Evolutionary conservation across 37 sponge, comb jelly and placozoan genomes (phyloP).

Genomic region (Ephydatia muelleri): DNA sequence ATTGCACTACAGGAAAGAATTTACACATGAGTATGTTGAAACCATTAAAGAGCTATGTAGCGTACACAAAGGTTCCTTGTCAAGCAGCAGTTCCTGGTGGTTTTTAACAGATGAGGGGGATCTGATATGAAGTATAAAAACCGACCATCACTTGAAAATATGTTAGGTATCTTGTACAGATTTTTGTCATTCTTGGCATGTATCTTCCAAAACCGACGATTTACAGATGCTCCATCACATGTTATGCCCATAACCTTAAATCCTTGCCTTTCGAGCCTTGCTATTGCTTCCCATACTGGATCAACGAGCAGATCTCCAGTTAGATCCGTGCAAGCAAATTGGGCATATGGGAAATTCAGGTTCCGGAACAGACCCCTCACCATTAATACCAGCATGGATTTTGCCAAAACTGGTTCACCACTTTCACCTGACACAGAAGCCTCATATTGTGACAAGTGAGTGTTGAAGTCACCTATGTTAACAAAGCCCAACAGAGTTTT

Average conservation of each 20-base stretch:
- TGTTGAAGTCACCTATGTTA: conserved; percentile 26
- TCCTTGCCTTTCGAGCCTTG: background rate
- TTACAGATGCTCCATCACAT: conserved; percentile 15
- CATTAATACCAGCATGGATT: conserved; percentile 41
- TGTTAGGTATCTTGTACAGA: conserved; percentile 22
- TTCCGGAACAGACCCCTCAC: conserved; percentile 37
- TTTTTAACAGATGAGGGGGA: conserved; percentile 62
- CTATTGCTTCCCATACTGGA: conserved; percentile 40
- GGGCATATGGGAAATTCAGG: conserved; percentile 45
- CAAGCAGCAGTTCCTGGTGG: conserved; percentile 36
- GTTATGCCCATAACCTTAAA: conserved; percentile 24
- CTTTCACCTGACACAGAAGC: conserved; percentile 6
- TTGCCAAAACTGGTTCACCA: conserved; percentile 17
- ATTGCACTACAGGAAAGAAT: conserved; percentile 34
- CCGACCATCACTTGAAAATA: conserved; percentile 14
- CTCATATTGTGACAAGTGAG: conserved; percentile 24
- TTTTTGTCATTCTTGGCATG: background rate
- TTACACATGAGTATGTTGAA: background rate
- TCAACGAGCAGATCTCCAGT: conserved; percentile 29
- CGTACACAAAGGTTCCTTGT: conserved; percentile 23
- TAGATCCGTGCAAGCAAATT: conserved; percentile 29
- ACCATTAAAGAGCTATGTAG: conserved; percentile 3
- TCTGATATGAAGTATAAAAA: conserved; percentile 42
- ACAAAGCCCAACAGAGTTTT: conserved; percentile 28
- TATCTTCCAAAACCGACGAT: conserved; percentile 6